Evolutionary conservation across 2,888 invertebrate species (phyloP), one percentile per base, ranked within the genome.

Genomic region (Ommatoiulus sabulosus): DNA sequence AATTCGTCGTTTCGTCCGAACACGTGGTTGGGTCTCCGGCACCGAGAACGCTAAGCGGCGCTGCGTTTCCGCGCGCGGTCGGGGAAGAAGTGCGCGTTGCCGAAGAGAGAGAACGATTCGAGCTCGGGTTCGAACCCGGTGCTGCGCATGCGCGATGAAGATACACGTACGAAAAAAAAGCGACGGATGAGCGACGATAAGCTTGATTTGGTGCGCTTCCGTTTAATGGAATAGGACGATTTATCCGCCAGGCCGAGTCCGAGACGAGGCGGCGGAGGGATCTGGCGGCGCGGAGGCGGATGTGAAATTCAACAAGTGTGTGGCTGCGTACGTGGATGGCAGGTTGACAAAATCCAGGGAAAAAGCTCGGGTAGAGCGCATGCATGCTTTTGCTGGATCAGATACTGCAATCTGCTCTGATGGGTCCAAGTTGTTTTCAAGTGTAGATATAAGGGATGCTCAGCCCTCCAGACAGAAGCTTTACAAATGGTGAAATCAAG

Each of bases 171-270:
- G 20, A 24, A 72, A 72, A 72, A 72, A 72, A 72, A 4, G 20
- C n/a, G 72, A n/a, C 24, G 24, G 72, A 72, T 72, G 72, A 72
- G 72, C 20, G 24, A 72, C 72, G 72, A 72, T 72, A 72, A 72
- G 72, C 72, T 24, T 72, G 72, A 72, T 72, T 72, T 10, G 24
- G 20, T 24, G 72, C 72, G 72, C 24, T 72, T 72, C 72, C 72
- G 72, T 24, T 10, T 20, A 24, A 72, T 24, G 72, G 72, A 72
- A 72, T 72, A 72, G 24, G 20, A 72, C 72, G 72, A 24, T 72
- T 72, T 72, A 72, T 72, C 72, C 72, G 20, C 72, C 72, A 24
- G 72, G 72, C 7, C 24, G 24, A 24, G 72, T 72, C 72, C 57
- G 48, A 7, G 57, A n/a, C 57, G 17, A 12, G 17, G n/a, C 0